Percentiles rank a stretch among this genome's conserved stretches.
Evolutionary conservation across 2,113 vertebrate species (phyloP).

Genomic region (Megatriorchis doriae): DNA sequence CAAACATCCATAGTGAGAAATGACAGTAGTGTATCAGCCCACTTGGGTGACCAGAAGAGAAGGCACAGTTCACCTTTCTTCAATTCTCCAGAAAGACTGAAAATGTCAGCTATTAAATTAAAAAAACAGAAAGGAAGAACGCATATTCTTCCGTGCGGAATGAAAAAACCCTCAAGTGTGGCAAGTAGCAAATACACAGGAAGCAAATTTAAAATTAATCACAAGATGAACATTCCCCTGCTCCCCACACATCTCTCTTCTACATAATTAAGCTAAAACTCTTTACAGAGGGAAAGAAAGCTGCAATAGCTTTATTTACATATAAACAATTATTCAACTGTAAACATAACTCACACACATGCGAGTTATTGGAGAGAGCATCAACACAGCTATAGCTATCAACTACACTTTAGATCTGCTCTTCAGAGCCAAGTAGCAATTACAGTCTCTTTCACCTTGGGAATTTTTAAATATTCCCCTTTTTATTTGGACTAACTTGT

Average conservation of each 20-base stretch:
- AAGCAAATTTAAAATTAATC: constrained; percentile 4
- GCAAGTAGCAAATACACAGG: background rate
- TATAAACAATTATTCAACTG: constrained; percentile 12
- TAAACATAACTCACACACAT: constrained; percentile 12
- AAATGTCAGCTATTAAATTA: background rate
- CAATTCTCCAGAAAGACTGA: background rate
- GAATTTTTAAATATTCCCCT: background rate
- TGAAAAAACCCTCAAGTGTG: background rate
- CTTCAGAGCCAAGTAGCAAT: background rate
- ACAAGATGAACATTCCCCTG: background rate
- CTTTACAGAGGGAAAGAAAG: background rate
- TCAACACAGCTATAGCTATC: background rate
- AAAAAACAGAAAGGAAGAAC: background rate
- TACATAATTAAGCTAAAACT: background rate
- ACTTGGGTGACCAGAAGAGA: background rate
- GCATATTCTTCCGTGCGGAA: background rate
- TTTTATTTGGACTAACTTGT: background rate
- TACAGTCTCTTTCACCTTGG: background rate
- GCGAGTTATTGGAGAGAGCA: background rate
- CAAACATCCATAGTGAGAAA: background rate
- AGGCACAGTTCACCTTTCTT: background rate
- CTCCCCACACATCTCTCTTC: background rate
- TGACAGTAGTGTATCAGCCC: background rate
- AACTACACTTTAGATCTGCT: background rate
- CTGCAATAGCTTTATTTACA: constrained; percentile 21